Percentiles rank a stretch among this genome's conserved stretches.
phyloP scores from a whole-genome alignment of 1,140 invertebrate genomes.

The Drosophila kurseongensis region DNA sequence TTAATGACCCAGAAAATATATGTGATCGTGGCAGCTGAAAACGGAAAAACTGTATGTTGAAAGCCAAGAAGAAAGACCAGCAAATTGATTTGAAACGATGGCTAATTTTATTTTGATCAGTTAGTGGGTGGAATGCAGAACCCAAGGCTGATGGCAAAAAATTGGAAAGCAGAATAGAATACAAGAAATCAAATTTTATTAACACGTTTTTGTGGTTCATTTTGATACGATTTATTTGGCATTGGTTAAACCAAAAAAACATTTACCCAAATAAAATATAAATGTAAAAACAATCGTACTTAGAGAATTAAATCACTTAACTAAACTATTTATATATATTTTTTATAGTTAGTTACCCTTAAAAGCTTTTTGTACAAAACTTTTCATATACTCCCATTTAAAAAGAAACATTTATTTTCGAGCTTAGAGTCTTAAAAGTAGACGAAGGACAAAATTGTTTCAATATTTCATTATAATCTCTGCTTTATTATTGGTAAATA shows the following conservation, averaged over 20 bases:
- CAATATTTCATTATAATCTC: too few relatives aligned
- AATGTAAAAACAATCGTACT: too few relatives aligned
- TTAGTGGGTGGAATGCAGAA: constrained; percentile 9
- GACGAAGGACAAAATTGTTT: too few relatives aligned
- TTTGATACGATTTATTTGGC: background rate
- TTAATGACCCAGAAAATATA: constrained; percentile 71
- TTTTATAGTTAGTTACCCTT: too few relatives aligned
- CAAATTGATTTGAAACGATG: constrained; percentile 61
- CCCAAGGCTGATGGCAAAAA: background rate
- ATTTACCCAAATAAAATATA: too few relatives aligned
- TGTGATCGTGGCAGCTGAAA: constrained; percentile 27
- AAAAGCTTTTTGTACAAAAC: too few relatives aligned
- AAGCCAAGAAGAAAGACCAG: constrained; percentile 52
- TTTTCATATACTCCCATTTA: too few relatives aligned
- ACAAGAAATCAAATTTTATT: background rate
- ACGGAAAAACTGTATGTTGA: constrained; percentile 7
- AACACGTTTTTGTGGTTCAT: background rate
- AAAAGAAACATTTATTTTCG: too few relatives aligned
- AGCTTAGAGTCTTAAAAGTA: too few relatives aligned
- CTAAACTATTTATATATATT: too few relatives aligned
- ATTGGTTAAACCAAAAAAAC: background rate
- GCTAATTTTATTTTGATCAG: constrained; percentile 25
- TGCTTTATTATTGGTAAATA: too few relatives aligned
- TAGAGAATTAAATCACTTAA: too few relatives aligned
- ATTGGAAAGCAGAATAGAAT: background rate